These are phyloP conservation scores for Cepphus grylle DNA, from an alignment of 2,113 vertebrate genomes.

Conservation along the genomic window DNA sequence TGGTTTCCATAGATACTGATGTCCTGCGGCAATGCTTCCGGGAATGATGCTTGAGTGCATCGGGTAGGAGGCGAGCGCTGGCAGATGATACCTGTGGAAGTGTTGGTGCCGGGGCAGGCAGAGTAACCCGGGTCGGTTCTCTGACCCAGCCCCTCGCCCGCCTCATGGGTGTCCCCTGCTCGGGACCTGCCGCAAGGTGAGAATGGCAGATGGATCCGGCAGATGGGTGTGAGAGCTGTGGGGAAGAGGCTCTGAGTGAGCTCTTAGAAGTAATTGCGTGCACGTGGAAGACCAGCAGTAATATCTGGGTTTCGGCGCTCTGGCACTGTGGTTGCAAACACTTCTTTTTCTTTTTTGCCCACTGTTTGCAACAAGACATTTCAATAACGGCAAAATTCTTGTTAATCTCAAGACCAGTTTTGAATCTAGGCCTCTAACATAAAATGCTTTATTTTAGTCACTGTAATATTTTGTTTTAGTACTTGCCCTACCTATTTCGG, in stretches of 20 bases:
- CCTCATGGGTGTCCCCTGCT: not conserved
- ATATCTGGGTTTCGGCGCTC: not conserved
- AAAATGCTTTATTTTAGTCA: not conserved
- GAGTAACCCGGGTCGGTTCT: not conserved
- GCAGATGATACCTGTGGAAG: not conserved
- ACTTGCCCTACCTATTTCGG: not conserved
- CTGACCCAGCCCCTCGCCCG: not conserved
- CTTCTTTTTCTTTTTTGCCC: not conserved
- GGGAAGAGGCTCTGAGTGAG: not conserved
- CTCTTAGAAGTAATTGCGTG: not conserved
- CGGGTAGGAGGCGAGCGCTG: not conserved
- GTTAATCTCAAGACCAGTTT: not conserved
- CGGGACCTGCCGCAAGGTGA: not conserved
- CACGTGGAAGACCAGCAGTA: too few species aligned
- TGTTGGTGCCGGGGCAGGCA: not conserved
- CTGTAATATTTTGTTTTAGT: not conserved
- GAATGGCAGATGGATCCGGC: not conserved
- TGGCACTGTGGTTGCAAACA: not conserved
- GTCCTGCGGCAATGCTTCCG: not conserved
- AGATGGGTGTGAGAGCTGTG: not conserved
- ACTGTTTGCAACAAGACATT: not conserved
- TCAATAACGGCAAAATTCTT: not conserved
- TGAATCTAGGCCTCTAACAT: not conserved
- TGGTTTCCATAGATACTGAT: conserved; percentile 61
- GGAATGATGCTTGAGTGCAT: not conserved